These are phyloP conservation scores for Capra hircus DNA, from an alignment of 2,113 vertebrate genomes.

Conservation along the genomic window DNA sequence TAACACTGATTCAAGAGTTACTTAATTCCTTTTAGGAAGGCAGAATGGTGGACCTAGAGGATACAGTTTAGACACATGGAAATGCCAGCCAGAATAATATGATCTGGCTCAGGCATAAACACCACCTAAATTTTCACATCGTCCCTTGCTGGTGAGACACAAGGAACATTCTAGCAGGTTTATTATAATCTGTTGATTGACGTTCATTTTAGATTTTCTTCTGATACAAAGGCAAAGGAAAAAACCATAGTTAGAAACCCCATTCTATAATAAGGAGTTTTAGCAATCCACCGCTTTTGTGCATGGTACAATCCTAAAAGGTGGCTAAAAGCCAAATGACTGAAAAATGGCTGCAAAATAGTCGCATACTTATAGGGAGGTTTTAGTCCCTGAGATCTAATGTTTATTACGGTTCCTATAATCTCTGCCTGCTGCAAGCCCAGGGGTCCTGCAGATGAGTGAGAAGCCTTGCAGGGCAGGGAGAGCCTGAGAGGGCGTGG, in stretches of 20 bases:
- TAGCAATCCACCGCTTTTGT: not conserved
- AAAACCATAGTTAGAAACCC: not conserved
- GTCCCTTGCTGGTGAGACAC: not conserved
- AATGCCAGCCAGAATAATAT: not conserved
- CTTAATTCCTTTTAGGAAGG: not conserved
- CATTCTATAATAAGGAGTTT: not conserved
- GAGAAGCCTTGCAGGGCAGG: not conserved
- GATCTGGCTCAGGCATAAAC: not conserved
- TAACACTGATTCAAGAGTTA: not conserved
- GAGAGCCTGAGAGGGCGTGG: not conserved
- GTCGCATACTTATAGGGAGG: not conserved
- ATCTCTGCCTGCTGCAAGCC: not conserved
- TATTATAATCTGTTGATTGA: not conserved
- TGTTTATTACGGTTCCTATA: not conserved
- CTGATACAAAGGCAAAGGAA: not conserved
- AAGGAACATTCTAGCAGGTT: not conserved
- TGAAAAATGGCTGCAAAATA: not conserved
- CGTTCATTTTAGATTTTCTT: conserved; percentile 21
- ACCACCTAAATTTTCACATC: not conserved
- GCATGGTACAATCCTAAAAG: not conserved
- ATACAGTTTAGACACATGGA: not conserved
- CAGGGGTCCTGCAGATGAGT: not conserved
- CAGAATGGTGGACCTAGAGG: not conserved
- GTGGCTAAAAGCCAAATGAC: not conserved
- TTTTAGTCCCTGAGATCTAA: not conserved